Percentiles rank a stretch among this genome's conserved stretches.
These are phyloP conservation scores for Sturnira hondurensis DNA, from an alignment of 2,113 vertebrate genomes.

Conservation along the genomic window DNA sequence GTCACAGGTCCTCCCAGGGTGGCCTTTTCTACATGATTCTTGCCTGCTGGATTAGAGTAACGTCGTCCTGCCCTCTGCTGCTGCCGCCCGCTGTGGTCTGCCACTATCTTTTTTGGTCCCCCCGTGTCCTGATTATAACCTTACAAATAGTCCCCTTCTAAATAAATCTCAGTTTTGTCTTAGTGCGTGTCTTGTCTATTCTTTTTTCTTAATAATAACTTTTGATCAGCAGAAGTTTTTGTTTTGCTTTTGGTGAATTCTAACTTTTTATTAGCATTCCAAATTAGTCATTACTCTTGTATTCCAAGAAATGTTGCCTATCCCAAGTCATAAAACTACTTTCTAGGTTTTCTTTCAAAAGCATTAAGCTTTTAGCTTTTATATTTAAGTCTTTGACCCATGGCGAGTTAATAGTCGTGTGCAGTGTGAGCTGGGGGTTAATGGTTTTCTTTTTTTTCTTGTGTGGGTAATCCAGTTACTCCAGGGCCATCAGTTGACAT, in stretches of 20 bases:
- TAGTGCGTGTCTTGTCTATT: not conserved
- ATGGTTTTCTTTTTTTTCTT: too few relatives aligned
- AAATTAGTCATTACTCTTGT: not conserved
- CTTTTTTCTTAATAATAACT: not conserved
- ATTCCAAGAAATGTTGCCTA: not conserved
- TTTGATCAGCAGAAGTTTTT: not conserved
- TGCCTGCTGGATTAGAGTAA: not conserved
- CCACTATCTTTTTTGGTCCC: not conserved
- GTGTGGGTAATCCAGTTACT: not conserved
- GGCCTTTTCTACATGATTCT: not conserved
- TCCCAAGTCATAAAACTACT: not conserved
- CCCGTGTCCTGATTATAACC: not conserved
- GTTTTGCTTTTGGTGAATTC: not conserved
- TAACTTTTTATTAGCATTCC: not conserved
- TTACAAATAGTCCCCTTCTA: not conserved
- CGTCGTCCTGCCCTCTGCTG: not conserved
- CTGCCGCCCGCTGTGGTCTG: not conserved
- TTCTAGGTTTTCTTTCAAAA: not conserved
- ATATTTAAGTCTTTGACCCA: not conserved
- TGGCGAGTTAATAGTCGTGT: not conserved
- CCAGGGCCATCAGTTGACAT: not conserved
- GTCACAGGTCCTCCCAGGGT: not conserved
- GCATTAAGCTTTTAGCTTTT: not conserved
- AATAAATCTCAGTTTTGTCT: not conserved
- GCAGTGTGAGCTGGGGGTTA: not conserved